Evolutionary conservation across 2,113 vertebrate species (phyloP), one percentile per base, ranked within the genome.

Genomic region (Uropsilus gracilis): DNA sequence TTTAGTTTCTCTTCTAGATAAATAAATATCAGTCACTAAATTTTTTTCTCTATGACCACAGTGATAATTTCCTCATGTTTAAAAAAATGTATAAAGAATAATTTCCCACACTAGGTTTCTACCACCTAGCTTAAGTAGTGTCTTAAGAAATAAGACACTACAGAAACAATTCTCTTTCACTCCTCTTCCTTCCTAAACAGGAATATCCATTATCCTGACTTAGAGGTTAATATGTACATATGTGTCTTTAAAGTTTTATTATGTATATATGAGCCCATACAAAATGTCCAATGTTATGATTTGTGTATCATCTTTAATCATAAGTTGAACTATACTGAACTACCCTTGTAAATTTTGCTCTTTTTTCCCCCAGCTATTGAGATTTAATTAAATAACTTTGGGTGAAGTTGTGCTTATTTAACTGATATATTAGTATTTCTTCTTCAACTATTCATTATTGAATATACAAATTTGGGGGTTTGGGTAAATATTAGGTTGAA

Each of bases 11-110:
- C 72, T 78, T 71, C 39, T 73, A 39, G 34, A 53, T 78, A 64
- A 77, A 75, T n/a, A n/a, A 48, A 63, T 86, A 85, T 88, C 50
- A 87, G n/a, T 93, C 48, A 93, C 50, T 72, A 30, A 69, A 26
- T 50, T 22, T 78, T 64, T 85, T 46, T 30, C 59, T 32, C 61
- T 81, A 20, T 86, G 24, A 57, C 22, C 61, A 64, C 57, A 39
- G 26, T 64, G 26, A 69, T 75, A 81, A 73, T 87, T 37, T 48
- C 11, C 48, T 85, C 28, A 26, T 37, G 44, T 26, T 91, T 53
- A 14, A 68, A 88, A 88, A 57, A 72, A 57, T 64, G 28, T 81
- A 34, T 39, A 42, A 16, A 72, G 24, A 57, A 91, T 64, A 80
- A 75, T 75, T 83, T 91, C 48, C 55, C 11, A 68, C 5, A 37